Base-by-base conservation (phyloP, 2,888 invertebrate species). In the Caenorhabditis sp. region DNA sequence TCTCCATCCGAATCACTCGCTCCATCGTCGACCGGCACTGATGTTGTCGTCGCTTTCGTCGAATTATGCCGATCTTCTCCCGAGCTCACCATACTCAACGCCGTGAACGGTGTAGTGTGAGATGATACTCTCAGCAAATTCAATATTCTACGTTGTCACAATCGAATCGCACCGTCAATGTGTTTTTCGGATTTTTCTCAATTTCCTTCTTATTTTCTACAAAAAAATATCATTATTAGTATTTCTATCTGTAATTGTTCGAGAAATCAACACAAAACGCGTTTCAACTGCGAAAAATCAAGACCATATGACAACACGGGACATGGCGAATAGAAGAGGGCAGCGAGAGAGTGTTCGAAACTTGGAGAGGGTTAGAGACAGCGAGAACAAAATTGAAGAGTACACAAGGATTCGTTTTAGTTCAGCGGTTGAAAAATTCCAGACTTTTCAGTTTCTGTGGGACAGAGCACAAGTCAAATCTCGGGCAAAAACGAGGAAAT, bases 1-100 rank as follows among this genome's bases (percentile, higher is more conserved):
- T 78, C 77, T 3, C 69, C 77, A 57, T 78, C 77, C 24, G 72
- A 72, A 62, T 78, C 77, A 61, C 74, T 71, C 37, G 62, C 74
- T 54, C 36, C 74, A 43, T 72, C 77, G 55, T 70, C 70, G 36
- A 49, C 68, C 12, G 43, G 12, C 12, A 12, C 36, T 36, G 36
- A 8, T 36, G 36, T 5, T 43, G 43, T 6, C n/a, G 66, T 26
- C 26, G 67, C 24, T 36, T 68, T 68, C 5, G 64, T 69, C 36
- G 62, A 62, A 5, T 57, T 54, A 17, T 61, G 55, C 49, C 73
- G 55, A 23, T 74, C 69, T 55, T 74, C 73, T 2, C 73, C 73
- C 10, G 73, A 69, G 53, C 73, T 74, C 21, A 66, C 69, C 69
- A 74, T 69, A 14, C 10, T 61, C 31, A 31, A 31, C 10, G 31